A percentile compares a stretch with the other conserved stretches of the same genome.
phyloP scores from a whole-genome alignment of 2,797 vertebrate species.

The Eulemur coronatus region DNA sequence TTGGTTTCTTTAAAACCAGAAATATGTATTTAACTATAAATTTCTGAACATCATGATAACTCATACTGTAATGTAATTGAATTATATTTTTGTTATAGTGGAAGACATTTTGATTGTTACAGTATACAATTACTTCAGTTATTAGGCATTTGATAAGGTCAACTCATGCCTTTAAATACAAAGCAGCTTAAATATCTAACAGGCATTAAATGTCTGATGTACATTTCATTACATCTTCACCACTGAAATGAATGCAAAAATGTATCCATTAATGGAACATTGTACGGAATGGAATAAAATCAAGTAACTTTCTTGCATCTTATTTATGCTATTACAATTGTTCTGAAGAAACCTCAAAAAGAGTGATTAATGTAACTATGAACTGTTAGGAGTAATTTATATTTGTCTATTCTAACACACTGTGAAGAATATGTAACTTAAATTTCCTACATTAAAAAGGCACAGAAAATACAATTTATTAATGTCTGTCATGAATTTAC shows the following conservation, averaged over 20 bases:
- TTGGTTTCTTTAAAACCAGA: constrained; percentile 55
- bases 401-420: neutral
- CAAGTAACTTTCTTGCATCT: constrained; percentile 34
- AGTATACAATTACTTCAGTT: constrained; percentile 68
- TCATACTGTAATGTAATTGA: constrained; percentile 62
- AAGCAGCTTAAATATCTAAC: constrained; percentile 68
- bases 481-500: neutral
- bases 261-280: constrained; percentile 34
- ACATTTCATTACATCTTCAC: constrained; percentile 48
- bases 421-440: neutral
- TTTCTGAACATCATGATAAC: constrained; percentile 67
- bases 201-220: constrained; percentile 42
- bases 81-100: constrained; percentile 69
- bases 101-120: constrained; percentile 75
- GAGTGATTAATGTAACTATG: constrained; percentile 39
- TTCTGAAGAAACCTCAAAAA: constrained; percentile 58
- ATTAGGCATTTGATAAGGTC: constrained; percentile 68
- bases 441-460: neutral
- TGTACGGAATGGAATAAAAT: constrained; percentile 41
- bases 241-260: constrained; percentile 53
- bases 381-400: constrained; percentile 8
- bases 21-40: constrained; percentile 26
- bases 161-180: constrained; percentile 68
- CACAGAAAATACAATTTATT: constrained; percentile 2
- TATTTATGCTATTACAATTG: constrained; percentile 41